phyloP scores from a whole-genome alignment of 92 coral and sea anemone genomes.

The Bergia puertoricense region DNA sequence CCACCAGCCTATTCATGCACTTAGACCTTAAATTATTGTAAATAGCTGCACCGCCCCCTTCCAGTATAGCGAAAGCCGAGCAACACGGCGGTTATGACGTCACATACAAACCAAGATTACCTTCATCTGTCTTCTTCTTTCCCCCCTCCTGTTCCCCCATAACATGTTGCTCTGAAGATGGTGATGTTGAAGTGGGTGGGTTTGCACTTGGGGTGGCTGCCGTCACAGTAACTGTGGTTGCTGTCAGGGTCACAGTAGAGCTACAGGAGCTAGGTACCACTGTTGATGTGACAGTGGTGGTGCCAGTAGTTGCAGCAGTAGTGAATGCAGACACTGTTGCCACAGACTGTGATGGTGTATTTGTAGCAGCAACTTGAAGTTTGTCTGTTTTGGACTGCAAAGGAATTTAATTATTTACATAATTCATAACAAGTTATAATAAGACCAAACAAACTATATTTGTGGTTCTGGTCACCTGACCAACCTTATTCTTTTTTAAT shows the following conservation, averaged over 20 bases:
- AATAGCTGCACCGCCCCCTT: too few species aligned
- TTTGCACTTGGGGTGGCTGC: background rate
- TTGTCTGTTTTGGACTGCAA: constrained; percentile 24
- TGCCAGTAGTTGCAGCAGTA: constrained; percentile 19
- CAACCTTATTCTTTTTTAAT: background rate
- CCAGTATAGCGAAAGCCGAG: too few species aligned
- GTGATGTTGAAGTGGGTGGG: background rate
- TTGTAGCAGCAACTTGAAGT: background rate
- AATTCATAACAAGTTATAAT: background rate
- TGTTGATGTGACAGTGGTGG: constrained; percentile 17
- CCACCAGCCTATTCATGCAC: too few species aligned
- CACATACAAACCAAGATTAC: background rate
- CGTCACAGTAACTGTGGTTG: constrained; percentile 1
- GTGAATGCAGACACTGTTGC: constrained; percentile 28
- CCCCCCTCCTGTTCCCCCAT: background rate
- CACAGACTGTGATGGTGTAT: constrained; percentile 5
- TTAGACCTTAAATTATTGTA: too few species aligned
- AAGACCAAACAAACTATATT: too few species aligned
- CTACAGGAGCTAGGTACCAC: constrained; percentile 21
- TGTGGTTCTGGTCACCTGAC: too few species aligned
- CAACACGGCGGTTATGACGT: too few species aligned
- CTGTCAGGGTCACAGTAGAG: constrained; percentile 15
- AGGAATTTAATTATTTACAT: background rate
- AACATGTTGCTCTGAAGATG: background rate
- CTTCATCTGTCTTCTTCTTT: constrained; percentile 10